These are phyloP conservation scores for Pterostichus niger DNA, from an alignment of 2,888 invertebrate genomes.

Conservation along the genomic window DNA sequence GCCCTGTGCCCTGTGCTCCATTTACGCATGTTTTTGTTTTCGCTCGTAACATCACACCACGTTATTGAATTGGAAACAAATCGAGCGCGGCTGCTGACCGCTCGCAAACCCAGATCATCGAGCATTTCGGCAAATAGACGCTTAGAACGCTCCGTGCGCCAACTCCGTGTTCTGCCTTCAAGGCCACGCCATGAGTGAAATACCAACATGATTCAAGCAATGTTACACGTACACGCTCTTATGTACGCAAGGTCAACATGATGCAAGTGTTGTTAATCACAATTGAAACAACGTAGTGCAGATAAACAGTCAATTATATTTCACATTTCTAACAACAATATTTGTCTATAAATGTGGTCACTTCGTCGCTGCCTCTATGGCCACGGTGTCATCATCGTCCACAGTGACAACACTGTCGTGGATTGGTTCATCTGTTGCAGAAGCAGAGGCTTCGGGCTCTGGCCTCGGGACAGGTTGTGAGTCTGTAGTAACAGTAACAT, in stretches of 20 bases:
- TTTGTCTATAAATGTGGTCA: background rate
- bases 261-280: constrained; percentile 16
- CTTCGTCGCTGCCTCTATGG: constrained; percentile 71
- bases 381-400: constrained; percentile 72
- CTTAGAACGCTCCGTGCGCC: background rate
- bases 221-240: background rate
- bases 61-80: constrained; percentile 34
- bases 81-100: constrained; percentile 18
- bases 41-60: background rate
- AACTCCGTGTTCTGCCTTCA: background rate
- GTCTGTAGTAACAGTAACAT: constrained; percentile 43
- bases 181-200: background rate
- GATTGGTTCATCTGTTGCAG: constrained; percentile 68
- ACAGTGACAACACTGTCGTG: constrained; percentile 67
- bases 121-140: too few relatives aligned
- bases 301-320: background rate
- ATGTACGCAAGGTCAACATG: constrained; percentile 8
- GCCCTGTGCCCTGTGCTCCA: constrained; percentile 11
- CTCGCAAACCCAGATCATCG: background rate
- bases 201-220: constrained; percentile 17
- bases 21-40: constrained; percentile 61
- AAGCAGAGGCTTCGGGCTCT: constrained; percentile 57
- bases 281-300: constrained; percentile 18
- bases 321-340: constrained; percentile 16
- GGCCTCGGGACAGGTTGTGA: constrained; percentile 38